phyloP scores from a whole-genome alignment of 1,140 invertebrate genomes.

The Hermetia illucens region DNA sequence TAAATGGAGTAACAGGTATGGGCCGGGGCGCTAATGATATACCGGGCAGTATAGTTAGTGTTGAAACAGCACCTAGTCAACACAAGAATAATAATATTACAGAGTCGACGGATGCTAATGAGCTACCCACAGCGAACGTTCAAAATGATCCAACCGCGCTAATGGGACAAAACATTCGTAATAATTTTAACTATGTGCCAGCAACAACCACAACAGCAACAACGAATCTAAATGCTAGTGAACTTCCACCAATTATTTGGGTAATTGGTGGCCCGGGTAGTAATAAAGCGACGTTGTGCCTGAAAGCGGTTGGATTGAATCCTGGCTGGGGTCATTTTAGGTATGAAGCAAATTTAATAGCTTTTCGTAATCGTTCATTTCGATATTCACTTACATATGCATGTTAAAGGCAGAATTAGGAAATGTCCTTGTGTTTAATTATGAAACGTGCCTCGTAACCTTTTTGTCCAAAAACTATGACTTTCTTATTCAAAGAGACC shows the following conservation, averaged over 20 bases:
- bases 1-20: constrained; percentile 37
- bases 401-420: no score
- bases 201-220: constrained; percentile 17
- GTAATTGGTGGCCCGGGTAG: constrained; percentile 73
- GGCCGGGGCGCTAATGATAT: constrained; percentile 37
- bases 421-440: no score
- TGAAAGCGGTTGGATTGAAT: constrained; percentile 45
- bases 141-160: constrained; percentile 8
- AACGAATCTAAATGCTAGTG: constrained; percentile 18
- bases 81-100: constrained; percentile 18
- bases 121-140: constrained; percentile 9
- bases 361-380: no score
- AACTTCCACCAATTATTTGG: constrained; percentile 53
- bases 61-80: constrained; percentile 38
- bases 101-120: constrained; percentile 13
- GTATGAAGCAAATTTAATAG: constrained; percentile 27
- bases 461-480: no score
- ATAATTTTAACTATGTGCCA: constrained; percentile 3
- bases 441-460: no score
- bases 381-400: no score
- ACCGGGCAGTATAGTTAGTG: constrained; percentile 40
- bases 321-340: constrained; percentile 59
- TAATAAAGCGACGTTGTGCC: constrained; percentile 55
- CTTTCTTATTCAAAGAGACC: no score
- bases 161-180: constrained; percentile 5